phyloP scores from a whole-genome alignment of 1,140 invertebrate species.

The Euwallacea fornicatus region DNA sequence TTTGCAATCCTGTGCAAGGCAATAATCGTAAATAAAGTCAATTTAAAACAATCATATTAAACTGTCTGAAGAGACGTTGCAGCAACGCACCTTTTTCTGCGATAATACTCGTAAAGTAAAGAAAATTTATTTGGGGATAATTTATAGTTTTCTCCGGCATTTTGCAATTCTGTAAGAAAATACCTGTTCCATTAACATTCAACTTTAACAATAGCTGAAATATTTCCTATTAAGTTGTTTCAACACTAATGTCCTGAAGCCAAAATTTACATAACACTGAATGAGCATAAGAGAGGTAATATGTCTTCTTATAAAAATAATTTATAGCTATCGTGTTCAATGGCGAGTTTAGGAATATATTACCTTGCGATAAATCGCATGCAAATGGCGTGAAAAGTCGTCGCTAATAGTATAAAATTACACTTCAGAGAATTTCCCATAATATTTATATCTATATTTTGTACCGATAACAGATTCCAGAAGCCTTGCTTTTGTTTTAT shows the following conservation, averaged over 20 bases:
- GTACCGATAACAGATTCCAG: not conserved
- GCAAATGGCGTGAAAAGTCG: slow-evolving; percentile 8
- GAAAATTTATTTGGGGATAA: not conserved
- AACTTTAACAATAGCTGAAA: no score
- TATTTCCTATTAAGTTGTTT: no score
- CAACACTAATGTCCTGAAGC: not conserved
- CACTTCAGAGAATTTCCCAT: not conserved
- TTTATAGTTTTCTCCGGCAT: no score
- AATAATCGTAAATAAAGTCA: not conserved
- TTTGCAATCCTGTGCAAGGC: not conserved
- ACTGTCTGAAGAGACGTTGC: not conserved
- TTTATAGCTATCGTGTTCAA: not conserved
- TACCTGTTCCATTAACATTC: no score
- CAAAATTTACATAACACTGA: not conserved
- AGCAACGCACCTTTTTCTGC: not conserved
- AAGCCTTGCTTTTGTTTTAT: not conserved
- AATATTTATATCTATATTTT: not conserved
- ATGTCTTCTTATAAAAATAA: no score
- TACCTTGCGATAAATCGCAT: not conserved
- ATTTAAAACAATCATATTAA: not conserved
- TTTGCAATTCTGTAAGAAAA: no score
- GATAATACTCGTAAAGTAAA: not conserved
- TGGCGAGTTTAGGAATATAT: not conserved
- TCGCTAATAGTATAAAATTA: slow-evolving; percentile 3
- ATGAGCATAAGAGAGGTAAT: not conserved